Evolutionary conservation across 2,797 vertebrate species (phyloP).

Genomic region (Yasuhikotakia modesta): DNA sequence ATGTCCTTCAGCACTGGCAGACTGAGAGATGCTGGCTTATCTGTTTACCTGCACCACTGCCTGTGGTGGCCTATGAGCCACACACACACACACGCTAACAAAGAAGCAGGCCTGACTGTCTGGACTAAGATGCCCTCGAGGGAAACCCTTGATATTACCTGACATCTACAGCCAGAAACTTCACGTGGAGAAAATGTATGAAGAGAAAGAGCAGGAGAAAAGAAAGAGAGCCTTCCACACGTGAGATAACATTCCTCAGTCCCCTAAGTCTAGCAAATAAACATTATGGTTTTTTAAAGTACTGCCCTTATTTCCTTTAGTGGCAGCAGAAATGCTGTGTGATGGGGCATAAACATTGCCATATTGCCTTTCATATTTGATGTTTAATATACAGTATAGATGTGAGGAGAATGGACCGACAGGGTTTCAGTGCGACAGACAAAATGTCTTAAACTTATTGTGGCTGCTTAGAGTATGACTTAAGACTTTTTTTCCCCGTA

Average conservation of each 20-base stretch:
- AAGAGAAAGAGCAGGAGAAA: too few relatives aligned
- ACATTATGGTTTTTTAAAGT: neutral
- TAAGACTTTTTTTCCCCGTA: neutral
- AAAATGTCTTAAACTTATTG: neutral
- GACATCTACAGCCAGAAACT: slow-evolving; percentile 69
- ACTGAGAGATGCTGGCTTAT: slow-evolving; percentile 26
- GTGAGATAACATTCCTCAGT: neutral
- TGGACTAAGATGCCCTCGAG: slow-evolving; percentile 60
- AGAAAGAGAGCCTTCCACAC: slow-evolving; percentile 29
- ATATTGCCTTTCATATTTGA: neutral
- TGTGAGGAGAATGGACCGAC: neutral
- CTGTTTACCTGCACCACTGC: slow-evolving; percentile 23
- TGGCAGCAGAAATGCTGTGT: neutral
- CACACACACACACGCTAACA: slow-evolving; percentile 31
- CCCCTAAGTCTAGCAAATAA: neutral
- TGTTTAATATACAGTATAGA: neutral
- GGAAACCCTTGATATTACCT: slow-evolving; percentile 73
- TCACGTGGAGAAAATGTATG: slow-evolving; percentile 10
- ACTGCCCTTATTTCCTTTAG: neutral
- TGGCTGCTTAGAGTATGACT: neutral
- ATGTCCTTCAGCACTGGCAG: neutral
- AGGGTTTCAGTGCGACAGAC: neutral
- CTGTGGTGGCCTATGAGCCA: slow-evolving; percentile 17
- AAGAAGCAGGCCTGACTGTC: slow-evolving; percentile 34
- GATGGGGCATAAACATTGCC: neutral